phyloP scores from a whole-genome alignment of 2,888 invertebrate genomes.

The Gonocerus acuteangulatus region DNA sequence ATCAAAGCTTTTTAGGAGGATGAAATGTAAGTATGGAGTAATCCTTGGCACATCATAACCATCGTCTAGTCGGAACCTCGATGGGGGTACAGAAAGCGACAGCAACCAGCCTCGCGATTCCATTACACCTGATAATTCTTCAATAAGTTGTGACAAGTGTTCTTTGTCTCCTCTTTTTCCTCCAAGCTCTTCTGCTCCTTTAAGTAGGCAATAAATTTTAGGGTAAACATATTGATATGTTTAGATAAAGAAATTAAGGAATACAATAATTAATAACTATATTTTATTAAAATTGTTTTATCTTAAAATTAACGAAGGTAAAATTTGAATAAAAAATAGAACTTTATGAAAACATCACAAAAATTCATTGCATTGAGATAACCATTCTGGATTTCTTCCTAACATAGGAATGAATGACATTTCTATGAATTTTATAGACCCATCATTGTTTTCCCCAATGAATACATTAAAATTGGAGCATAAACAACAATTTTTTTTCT shows the following conservation, averaged over 20 bases:
- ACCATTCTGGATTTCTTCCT: no score
- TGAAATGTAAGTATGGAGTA: slow-evolving; percentile 55
- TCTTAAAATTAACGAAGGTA: background rate
- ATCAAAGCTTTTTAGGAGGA: slow-evolving; percentile 62
- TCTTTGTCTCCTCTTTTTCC: slow-evolving; percentile 49
- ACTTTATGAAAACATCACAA: no score
- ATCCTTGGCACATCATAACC: slow-evolving; percentile 57
- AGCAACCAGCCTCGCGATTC: slow-evolving; percentile 51
- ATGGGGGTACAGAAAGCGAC: slow-evolving; percentile 53
- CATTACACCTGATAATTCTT: slow-evolving; percentile 56
- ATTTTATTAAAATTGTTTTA: background rate
- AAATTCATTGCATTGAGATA: no score
- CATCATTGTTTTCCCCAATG: no score
- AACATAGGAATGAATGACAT: no score
- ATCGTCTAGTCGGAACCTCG: slow-evolving; percentile 48
- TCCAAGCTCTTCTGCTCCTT: slow-evolving; percentile 46
- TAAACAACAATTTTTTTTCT: no score
- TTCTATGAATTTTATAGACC: no score
- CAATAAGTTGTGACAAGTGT: slow-evolving; percentile 50
- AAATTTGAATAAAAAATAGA: background rate
- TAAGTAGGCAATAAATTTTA: background rate
- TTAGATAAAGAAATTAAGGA: background rate
- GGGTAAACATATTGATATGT: background rate
- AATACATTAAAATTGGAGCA: no score
- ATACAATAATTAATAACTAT: background rate